Base-by-base conservation (phyloP, 2,797 vertebrate species). In the Sebastes vulpes region DNA sequence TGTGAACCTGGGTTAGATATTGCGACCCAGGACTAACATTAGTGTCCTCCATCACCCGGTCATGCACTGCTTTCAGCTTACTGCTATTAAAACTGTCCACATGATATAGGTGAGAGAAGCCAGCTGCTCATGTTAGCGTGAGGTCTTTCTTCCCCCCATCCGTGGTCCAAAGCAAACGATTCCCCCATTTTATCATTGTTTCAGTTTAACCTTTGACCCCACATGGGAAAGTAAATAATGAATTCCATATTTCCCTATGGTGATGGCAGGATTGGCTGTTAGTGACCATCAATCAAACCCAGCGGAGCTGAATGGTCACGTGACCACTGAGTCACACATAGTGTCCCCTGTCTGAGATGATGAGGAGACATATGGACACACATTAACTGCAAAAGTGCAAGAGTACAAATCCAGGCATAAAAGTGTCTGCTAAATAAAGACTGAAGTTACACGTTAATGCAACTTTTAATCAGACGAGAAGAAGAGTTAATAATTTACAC, bases 191-290 rank as follows among this genome's bases (percentile, higher is more conserved):
- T 94, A 93, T 97, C 93, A 88, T 96, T 95, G 95, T 97, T 96
- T 91, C 94, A 96, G 92, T 91, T 93, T 96, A 96, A 97, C 96
- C 97, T 95, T 83, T 97, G 95, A 96, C 96, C 95, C 89, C 82
- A 73, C 71, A 92, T 89, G 94, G 92, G 90, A 92, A 93, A 90
- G 95, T 96, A 96, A 97, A 96, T 97, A 97, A 97, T 95, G 94
- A 95, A 96, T 97, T 97, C 96, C 96, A 96, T 97, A 97, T 97
- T 97, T 97, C 95, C 92, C 83, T 74, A 75, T 89, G 89, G 91
- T 89, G 91, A 87, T 31, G 25, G 86, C 69, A 68, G 84, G 91
- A 92, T 89, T 86, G 89, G 93, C 86, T 82, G 83, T 93, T 92
- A 83, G 88, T 83, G 88, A 88, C 92, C 94, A 96, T 97, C 96